These are phyloP conservation scores for Disparrhopalites patrizii DNA, from an alignment of 2,888 invertebrate species.

Conservation along the genomic window DNA sequence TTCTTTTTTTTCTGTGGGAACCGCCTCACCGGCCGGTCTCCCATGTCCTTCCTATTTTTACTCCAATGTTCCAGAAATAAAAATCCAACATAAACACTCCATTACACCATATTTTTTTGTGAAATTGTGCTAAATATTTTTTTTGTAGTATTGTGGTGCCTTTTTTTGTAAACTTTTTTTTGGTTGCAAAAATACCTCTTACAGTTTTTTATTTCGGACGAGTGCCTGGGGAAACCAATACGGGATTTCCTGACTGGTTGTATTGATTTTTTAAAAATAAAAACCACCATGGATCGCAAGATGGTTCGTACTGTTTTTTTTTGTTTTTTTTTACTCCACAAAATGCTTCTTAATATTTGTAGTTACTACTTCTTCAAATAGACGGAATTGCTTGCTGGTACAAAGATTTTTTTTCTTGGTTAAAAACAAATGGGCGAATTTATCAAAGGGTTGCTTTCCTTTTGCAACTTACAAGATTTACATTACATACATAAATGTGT, in stretches of 20 bases:
- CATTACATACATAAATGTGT: too few species aligned
- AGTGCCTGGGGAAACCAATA: too few species aligned
- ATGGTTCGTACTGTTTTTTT: not conserved
- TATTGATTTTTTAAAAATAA: not conserved
- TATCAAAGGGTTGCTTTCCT: too few species aligned
- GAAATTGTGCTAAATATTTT: not conserved
- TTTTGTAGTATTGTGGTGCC: not conserved
- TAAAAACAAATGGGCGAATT: too few species aligned
- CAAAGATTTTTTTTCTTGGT: too few species aligned
- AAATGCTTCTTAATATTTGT: not conserved
- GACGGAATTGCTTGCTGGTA: too few species aligned
- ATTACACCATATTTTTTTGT: too few species aligned
- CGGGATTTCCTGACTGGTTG: not conserved
- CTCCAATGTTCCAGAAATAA: too few species aligned
- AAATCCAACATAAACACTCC: too few species aligned
- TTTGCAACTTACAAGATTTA: too few species aligned
- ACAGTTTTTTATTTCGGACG: too few species aligned
- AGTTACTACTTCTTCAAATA: not conserved
- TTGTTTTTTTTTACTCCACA: not conserved
- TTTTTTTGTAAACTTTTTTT: not conserved
- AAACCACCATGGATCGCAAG: slow-evolving; percentile 4
- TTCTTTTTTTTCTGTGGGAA: not conserved
- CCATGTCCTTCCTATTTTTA: not conserved
- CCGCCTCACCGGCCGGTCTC: not conserved
- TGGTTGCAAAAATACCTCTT: too few species aligned